These are phyloP conservation scores for Myotis vivesi DNA, from an alignment of 2,797 vertebrate genomes.

Conservation along the genomic window DNA sequence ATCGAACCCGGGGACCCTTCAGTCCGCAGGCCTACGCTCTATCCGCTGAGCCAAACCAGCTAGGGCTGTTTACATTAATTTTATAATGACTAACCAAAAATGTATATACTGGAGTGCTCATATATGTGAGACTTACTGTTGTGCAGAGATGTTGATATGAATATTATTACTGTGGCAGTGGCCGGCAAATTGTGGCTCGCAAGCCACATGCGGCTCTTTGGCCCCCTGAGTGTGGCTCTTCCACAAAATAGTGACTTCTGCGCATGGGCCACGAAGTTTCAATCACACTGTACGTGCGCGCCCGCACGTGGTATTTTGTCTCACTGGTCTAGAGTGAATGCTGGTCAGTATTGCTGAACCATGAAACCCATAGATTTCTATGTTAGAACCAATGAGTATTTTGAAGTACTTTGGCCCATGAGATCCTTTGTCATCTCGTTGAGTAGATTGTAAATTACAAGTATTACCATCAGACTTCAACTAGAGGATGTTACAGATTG, in stretches of 20 bases:
- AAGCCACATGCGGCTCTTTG: too few species aligned
- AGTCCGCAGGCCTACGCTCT: too few species aligned
- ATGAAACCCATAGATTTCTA: background rate
- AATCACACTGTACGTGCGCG: too few species aligned
- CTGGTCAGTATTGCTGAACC: background rate
- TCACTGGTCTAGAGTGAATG: background rate
- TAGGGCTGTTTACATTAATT: constrained; percentile 35
- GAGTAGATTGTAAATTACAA: background rate
- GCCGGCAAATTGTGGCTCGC: too few species aligned
- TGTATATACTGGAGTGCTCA: background rate
- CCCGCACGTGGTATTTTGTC: too few species aligned
- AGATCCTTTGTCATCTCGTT: background rate
- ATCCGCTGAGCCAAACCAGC: too few species aligned
- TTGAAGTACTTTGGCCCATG: constrained; percentile 8
- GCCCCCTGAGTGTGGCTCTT: too few species aligned
- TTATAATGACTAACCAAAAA: constrained; percentile 1
- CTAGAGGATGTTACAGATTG: background rate
- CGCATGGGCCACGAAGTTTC: too few species aligned
- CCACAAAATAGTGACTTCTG: too few species aligned
- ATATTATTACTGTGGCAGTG: background rate
- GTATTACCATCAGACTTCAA: background rate
- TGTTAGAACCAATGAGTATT: background rate
- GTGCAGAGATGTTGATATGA: background rate
- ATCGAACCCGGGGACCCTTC: too few species aligned
- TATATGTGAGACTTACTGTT: background rate